Conservation (phyloP, 2,888 invertebrate species). For the Meteorus cinctellus region DNA sequence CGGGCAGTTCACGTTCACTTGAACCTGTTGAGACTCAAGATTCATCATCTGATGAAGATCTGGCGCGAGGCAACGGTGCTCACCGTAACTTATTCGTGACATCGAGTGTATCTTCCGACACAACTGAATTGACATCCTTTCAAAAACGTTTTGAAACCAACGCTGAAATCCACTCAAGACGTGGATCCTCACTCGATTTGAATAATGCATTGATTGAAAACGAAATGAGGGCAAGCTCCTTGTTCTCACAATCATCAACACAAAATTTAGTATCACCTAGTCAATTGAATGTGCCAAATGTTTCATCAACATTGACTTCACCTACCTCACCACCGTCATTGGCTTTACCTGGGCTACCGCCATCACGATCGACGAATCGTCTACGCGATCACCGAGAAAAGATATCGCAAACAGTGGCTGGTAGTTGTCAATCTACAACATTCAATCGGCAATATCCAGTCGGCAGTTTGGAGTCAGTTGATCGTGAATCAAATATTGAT, state of each 20-base stretch:
- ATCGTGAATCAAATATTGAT: slow-evolving; percentile 28
- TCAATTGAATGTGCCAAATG: slow-evolving; percentile 37
- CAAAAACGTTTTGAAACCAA: slow-evolving; percentile 12
- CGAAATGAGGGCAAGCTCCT: background rate
- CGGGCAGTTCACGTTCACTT: slow-evolving; percentile 54
- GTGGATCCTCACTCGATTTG: slow-evolving; percentile 7
- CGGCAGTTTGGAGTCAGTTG: slow-evolving; percentile 36
- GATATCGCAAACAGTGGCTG: background rate
- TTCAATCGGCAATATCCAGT: slow-evolving; percentile 26
- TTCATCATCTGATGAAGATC: slow-evolving; percentile 65
- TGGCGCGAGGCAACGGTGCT: slow-evolving; percentile 53
- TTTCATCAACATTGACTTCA: slow-evolving; percentile 37
- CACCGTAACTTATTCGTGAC: slow-evolving; percentile 47
- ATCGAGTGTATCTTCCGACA: slow-evolving; percentile 38
- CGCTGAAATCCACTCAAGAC: slow-evolving; percentile 22
- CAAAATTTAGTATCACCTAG: slow-evolving; percentile 11
- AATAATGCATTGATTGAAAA: slow-evolving; percentile 6
- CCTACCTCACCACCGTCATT: slow-evolving; percentile 33
- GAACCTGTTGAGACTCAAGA: slow-evolving; percentile 60
- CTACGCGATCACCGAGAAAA: slow-evolving; percentile 30
- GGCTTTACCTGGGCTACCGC: slow-evolving; percentile 19
- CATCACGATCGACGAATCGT: slow-evolving; percentile 36
- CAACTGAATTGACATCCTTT: slow-evolving; percentile 12
- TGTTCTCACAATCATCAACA: slow-evolving; percentile 2
- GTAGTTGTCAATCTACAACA: slow-evolving; percentile 15